Evolutionary conservation across 1,140 invertebrate species (phyloP).

Genomic region (Choristoneura fumiferana): DNA sequence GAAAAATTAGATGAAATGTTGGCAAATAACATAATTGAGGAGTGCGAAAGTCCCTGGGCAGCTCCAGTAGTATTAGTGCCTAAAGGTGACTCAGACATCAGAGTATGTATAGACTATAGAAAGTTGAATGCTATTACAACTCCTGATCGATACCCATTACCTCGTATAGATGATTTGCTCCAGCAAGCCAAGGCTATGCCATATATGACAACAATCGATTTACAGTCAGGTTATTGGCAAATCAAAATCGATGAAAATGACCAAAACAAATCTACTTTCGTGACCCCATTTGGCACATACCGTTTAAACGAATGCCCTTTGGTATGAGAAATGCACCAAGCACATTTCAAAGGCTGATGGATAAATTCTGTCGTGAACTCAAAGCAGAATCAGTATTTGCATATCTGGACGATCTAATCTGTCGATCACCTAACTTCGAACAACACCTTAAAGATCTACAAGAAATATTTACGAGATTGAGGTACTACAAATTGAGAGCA

Average conservation of each 20-base stretch:
- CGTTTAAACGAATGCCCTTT: conserved; percentile 67
- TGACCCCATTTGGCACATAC: conserved; percentile 53
- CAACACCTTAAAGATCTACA: conserved; percentile 43
- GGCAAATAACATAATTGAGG: no score
- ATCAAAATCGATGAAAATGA: conserved; percentile 42
- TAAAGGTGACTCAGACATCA: no score
- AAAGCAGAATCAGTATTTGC: conserved; percentile 31
- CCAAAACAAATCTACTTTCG: conserved; percentile 60
- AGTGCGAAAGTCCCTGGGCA: no score
- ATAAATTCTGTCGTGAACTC: conserved; percentile 24
- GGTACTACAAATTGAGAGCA: no score
- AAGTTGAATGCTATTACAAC: no score
- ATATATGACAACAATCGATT: conserved; percentile 46
- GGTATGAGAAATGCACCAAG: conserved; percentile 47
- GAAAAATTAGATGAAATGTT: no score
- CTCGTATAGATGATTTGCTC: conserved; percentile 29
- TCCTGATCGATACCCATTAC: no score
- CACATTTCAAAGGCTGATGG: conserved; percentile 44
- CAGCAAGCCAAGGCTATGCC: conserved; percentile 43
- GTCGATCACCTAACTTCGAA: conserved; percentile 42
- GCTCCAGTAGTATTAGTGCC: no score
- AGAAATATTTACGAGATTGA: conserved; percentile 12
- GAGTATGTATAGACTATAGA: no score
- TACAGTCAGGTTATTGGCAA: conserved; percentile 55
- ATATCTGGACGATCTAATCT: conserved; percentile 60